phyloP scores from a whole-genome alignment of 2,888 invertebrate species.

The Ernsta delagoae region DNA sequence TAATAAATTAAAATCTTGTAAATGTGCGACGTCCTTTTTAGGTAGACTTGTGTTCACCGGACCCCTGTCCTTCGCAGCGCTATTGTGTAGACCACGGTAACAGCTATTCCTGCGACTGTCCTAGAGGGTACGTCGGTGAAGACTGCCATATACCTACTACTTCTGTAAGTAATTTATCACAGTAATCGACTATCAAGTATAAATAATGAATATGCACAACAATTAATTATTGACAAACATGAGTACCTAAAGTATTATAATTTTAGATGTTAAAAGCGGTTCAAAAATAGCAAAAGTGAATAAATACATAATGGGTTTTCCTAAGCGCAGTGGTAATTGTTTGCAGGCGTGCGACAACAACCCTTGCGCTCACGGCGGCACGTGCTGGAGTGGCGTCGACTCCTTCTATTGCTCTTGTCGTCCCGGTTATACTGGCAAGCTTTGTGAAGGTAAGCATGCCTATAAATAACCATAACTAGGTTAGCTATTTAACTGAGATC shows the following conservation, averaged over 20 bases:
- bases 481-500: too few relatives aligned
- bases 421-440: conserved; percentile 91
- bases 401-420: conserved; percentile 92
- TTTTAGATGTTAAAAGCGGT: too few relatives aligned
- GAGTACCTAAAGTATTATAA: too few relatives aligned
- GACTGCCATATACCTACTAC: conserved; percentile 88
- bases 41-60: conserved; percentile 89
- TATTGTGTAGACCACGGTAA: conserved; percentile 90
- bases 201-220: too few relatives aligned
- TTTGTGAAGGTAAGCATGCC: conserved; percentile 90
- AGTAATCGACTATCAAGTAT: too few relatives aligned
- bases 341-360: conserved; percentile 88
- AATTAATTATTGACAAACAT: too few relatives aligned
- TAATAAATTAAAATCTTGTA: too few relatives aligned
- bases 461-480: too few relatives aligned
- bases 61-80: conserved; percentile 88
- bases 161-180: conserved; percentile 77
- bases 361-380: conserved; percentile 90
- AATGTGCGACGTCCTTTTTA: conserved; percentile 60
- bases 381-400: conserved; percentile 90
- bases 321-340: conserved; percentile 1
- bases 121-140: conserved; percentile 87
- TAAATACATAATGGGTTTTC: too few relatives aligned
- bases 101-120: conserved; percentile 90
- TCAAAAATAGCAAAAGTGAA: too few relatives aligned